These are phyloP conservation scores for Melierax canorus DNA, from an alignment of 2,113 vertebrate species.

Conservation along the genomic window DNA sequence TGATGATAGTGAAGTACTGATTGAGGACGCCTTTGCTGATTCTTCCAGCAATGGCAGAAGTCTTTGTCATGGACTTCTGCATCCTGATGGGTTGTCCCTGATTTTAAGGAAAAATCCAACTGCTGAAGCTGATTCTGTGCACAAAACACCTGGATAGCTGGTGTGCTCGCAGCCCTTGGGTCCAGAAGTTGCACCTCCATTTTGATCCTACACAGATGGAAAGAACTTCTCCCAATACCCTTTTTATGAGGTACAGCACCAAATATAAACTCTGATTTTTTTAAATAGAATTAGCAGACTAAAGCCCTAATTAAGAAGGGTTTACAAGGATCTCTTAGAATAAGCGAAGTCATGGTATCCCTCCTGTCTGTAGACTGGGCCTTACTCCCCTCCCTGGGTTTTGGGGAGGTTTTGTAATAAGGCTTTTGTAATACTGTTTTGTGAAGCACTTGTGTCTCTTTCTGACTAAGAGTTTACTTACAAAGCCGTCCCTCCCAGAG, in stretches of 20 bases:
- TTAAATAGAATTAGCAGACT: background rate
- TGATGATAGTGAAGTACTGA: background rate
- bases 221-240: background rate
- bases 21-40: background rate
- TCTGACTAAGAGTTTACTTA: background rate
- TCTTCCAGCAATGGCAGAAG: background rate
- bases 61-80: background rate
- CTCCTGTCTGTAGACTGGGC: background rate
- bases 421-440: background rate
- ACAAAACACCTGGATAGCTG: background rate
- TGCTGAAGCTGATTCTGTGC: background rate
- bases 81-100: background rate
- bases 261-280: background rate
- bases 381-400: background rate
- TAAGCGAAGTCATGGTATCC: background rate
- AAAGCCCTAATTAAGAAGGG: background rate
- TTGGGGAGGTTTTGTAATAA: background rate
- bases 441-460: background rate
- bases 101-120: background rate
- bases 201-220: background rate
- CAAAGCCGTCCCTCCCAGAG: background rate
- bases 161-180: background rate
- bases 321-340: background rate
- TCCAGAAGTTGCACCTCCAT: background rate
- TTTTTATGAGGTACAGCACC: background rate